Percentiles rank a stretch among this genome's conserved stretches.
These are phyloP conservation scores for Malacoctenus gilli DNA, from an alignment of 2,797 vertebrate genomes.

Conservation along the genomic window DNA sequence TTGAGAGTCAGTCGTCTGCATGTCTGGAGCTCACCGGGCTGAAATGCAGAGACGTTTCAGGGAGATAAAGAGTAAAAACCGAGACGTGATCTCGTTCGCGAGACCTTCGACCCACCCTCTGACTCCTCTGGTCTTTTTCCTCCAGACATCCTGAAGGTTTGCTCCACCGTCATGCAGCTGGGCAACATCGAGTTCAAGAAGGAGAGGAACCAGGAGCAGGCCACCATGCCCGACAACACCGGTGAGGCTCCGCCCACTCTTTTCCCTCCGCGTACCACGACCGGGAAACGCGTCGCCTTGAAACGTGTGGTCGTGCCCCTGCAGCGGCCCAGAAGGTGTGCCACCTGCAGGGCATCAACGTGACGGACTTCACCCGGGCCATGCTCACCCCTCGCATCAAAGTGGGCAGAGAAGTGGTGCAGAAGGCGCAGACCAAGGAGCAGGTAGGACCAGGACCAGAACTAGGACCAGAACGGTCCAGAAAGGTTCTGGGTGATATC, in stretches of 20 bases:
- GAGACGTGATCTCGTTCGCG: too few relatives aligned
- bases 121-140: neutral
- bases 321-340: slow-evolving; percentile 97
- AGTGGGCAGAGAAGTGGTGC: slow-evolving; percentile 94
- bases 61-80: too few relatives aligned
- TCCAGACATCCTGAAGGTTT: slow-evolving; percentile 91
- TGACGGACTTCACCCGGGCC: slow-evolving; percentile 95
- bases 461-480: too few relatives aligned
- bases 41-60: too few relatives aligned
- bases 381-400: slow-evolving; percentile 97
- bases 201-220: slow-evolving; percentile 97
- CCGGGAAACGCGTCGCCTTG: too few relatives aligned
- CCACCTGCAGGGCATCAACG: slow-evolving; percentile 95
- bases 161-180: slow-evolving; percentile 93
- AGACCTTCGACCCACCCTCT: too few relatives aligned
- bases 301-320: neutral
- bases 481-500: too few relatives aligned
- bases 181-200: slow-evolving; percentile 98
- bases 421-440: slow-evolving; percentile 98
- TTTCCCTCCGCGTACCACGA: too few relatives aligned
- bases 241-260: slow-evolving; percentile 75
- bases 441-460: slow-evolving; percentile 80
- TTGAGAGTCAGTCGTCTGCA: too few relatives aligned
- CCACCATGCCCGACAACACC: slow-evolving; percentile 97
- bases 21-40: too few relatives aligned